Evolutionary conservation across 2,113 vertebrate species (phyloP).

Genomic region (Bagarius yarrelli): DNA sequence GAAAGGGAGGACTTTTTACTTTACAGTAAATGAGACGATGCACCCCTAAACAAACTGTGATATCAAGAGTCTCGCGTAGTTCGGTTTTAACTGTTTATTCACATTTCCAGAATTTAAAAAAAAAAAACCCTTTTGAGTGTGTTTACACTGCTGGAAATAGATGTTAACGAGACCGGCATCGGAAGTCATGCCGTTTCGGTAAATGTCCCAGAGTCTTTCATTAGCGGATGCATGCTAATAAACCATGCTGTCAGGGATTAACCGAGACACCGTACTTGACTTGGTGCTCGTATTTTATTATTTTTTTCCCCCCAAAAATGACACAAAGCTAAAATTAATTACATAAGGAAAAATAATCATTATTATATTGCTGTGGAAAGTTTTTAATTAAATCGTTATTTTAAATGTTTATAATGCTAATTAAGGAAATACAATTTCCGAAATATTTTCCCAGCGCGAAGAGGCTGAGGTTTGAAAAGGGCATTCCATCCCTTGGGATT

Average conservation of each 20-base stretch:
- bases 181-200: slow-evolving; percentile 24
- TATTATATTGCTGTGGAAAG: background rate
- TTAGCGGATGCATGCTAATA: slow-evolving; percentile 50
- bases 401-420: background rate
- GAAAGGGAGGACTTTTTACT: background rate
- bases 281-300: slow-evolving; percentile 5
- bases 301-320: no score
- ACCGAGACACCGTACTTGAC: background rate
- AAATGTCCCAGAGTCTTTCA: slow-evolving; percentile 45
- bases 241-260: slow-evolving; percentile 32
- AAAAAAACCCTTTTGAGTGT: slow-evolving; percentile 24
- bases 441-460: no score
- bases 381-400: background rate
- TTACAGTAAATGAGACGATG: slow-evolving; percentile 27
- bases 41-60: slow-evolving; percentile 42
- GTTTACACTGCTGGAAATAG: slow-evolving; percentile 40
- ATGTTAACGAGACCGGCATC: slow-evolving; percentile 40
- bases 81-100: slow-evolving; percentile 47
- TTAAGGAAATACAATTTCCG: background rate
- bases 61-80: slow-evolving; percentile 24
- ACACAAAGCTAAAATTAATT: slow-evolving; percentile 37
- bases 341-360: slow-evolving; percentile 2
- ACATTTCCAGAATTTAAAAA: slow-evolving; percentile 30
- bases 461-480: slow-evolving; percentile 6
- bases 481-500: slow-evolving; percentile 26